phyloP scores from a whole-genome alignment of 2,888 invertebrate genomes.

The Taphrorychus bicolor region DNA sequence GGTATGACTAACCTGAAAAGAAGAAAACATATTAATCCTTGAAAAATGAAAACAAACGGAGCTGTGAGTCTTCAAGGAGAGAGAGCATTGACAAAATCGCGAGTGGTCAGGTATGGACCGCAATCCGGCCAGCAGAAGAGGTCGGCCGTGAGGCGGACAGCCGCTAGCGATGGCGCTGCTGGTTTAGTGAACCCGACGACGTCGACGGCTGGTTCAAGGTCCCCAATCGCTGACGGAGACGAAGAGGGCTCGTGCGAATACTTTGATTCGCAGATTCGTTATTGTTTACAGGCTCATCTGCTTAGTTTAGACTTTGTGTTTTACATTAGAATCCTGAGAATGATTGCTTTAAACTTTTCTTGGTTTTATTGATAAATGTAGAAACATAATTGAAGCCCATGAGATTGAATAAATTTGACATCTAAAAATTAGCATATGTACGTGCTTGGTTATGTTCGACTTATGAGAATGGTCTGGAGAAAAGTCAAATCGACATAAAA shows the following conservation, averaged over 20 bases:
- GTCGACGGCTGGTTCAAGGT: conserved; percentile 43
- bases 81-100: conserved; percentile 31
- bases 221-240: conserved; percentile 15
- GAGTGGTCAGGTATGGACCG: conserved; percentile 26
- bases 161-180: conserved; percentile 33
- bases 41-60: not conserved
- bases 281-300: not conserved
- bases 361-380: too few relatives aligned
- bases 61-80: not conserved
- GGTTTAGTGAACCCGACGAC: conserved; percentile 51
- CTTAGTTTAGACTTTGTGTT: too few relatives aligned
- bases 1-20: conserved; percentile 39
- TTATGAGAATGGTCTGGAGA: too few relatives aligned
- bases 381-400: too few relatives aligned
- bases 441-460: too few relatives aligned
- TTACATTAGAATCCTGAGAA: too few relatives aligned
- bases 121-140: conserved; percentile 16
- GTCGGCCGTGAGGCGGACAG: conserved; percentile 49
- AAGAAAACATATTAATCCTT: not conserved
- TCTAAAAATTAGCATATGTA: too few relatives aligned
- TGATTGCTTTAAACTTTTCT: too few relatives aligned
- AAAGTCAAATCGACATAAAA: too few relatives aligned
- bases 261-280: not conserved
- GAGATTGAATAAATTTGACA: too few relatives aligned
- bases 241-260: conserved; percentile 24